Evolutionary conservation across 1,140 invertebrate genomes (phyloP), one percentile per base, ranked within the genome.

Genomic region (Drosophila paulistorum): DNA sequence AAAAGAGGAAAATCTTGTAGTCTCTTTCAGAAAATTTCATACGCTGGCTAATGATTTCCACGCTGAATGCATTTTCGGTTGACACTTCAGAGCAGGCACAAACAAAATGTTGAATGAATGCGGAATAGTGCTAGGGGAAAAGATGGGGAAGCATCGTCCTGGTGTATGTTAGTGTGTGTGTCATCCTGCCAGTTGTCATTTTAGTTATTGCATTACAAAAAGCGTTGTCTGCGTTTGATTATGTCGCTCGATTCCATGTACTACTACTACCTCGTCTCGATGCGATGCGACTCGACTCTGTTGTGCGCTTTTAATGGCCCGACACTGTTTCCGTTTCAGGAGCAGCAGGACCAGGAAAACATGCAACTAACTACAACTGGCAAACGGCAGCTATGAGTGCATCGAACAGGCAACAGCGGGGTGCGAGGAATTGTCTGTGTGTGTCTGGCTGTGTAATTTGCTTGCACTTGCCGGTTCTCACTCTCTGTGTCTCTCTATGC

Each of bases 191-290:
- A 75, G 79, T 77, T 86, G 83, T 86, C 83, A 87, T 86, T 86
- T 86, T 87, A 86, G 83, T 86, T 87, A 86, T 86, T 86, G 83
- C 83, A 77, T 87, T 87, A 87, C 83, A 83, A 78, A 67, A 67
- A 76, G 45, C 45, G 45, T 51, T 63, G 73, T 71, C 84, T 87
- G 83, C 84, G 73, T 86, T 87, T 87, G 82, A 86, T 86, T 86
- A 82, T 86, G 84, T 80, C 65, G 70, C 74, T 69, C 66, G 68
- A 51, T 51, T 77, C 64, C 79, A 71, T 86, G 83, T 87, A 65
- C 45, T 67, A 59, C 59, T 73, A 86, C 82, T 37, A 37, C 35
- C 35, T 37, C 35, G 35, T 37, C 78, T 75, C 26, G 23, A 33
- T 10, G 57, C 54, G 61, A 48, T 65, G 41, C 35, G 30, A n/a